A percentile compares a stretch with the other conserved stretches of the same genome.
These are phyloP conservation scores for Coenobita brevimanus DNA, from an alignment of 1,140 invertebrate genomes.

Conservation along the genomic window DNA sequence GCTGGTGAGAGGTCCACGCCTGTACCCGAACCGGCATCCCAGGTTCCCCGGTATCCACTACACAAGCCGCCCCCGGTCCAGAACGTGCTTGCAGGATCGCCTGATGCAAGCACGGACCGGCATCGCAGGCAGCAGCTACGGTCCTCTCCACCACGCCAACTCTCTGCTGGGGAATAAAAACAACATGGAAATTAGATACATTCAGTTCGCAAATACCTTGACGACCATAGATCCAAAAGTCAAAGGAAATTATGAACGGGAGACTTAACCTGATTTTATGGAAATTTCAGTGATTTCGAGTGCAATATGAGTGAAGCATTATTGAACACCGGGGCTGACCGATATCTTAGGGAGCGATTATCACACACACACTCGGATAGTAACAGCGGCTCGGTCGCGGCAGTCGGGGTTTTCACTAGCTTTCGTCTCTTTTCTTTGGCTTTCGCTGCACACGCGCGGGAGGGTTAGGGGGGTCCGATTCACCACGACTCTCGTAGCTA, in stretches of 20 bases:
- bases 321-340: slow-evolving; percentile 42
- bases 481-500: not conserved
- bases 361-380: slow-evolving; percentile 51
- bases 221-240: slow-evolving; percentile 23
- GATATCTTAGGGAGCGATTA: slow-evolving; percentile 48
- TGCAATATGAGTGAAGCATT: slow-evolving; percentile 54
- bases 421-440: not conserved
- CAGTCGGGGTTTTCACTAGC: not conserved
- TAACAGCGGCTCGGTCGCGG: slow-evolving; percentile 24
- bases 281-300: slow-evolving; percentile 25
- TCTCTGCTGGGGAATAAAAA: too few species aligned
- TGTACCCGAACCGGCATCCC: not conserved
- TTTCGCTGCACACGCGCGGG: slow-evolving; percentile 13
- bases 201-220: not conserved
- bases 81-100: too few species aligned
- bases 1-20: not conserved
- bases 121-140: not conserved
- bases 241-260: slow-evolving; percentile 37
- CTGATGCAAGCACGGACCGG: not conserved
- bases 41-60: not conserved
- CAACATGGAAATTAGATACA: not conserved
- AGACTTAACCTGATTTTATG: slow-evolving; percentile 39
- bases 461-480: not conserved
- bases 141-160: slow-evolving; percentile 9
- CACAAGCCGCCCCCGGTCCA: too few species aligned